A percentile compares a stretch with the other conserved stretches of the same genome.
These are phyloP conservation scores for Zaprionus taronus DNA, from an alignment of 1,140 invertebrate genomes.

Conservation along the genomic window DNA sequence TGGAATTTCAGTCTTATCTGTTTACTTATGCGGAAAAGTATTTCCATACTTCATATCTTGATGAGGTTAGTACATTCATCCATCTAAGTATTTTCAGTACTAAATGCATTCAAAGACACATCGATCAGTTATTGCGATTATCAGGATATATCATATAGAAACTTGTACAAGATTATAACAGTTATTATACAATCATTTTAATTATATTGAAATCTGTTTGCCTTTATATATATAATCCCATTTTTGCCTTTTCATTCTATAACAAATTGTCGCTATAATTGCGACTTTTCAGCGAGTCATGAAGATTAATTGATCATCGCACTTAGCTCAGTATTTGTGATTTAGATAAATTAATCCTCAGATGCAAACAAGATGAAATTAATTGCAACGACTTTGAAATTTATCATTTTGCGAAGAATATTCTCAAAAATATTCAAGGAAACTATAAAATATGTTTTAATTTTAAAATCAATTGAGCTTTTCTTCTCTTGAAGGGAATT, in stretches of 20 bases:
- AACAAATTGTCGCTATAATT: slow-evolving; percentile 11
- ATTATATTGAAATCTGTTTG: neutral
- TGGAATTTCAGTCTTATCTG: neutral
- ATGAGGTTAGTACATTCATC: too few relatives aligned
- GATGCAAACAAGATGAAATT: neutral
- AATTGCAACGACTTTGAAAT: neutral
- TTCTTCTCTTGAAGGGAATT: too few relatives aligned
- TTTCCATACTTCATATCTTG: neutral
- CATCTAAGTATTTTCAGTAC: neutral
- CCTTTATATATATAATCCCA: neutral
- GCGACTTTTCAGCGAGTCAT: slow-evolving; percentile 12
- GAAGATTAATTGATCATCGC: slow-evolving; percentile 22
- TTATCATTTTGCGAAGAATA: neutral
- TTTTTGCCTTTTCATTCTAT: neutral
- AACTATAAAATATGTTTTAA: too few relatives aligned
- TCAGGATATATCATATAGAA: neutral
- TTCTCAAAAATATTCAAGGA: neutral
- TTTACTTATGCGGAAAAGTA: neutral
- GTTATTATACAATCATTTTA: neutral
- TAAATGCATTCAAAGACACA: neutral
- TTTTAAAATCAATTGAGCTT: too few relatives aligned
- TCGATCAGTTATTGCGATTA: too few relatives aligned
- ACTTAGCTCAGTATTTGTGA: neutral
- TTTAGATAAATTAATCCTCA: slow-evolving; percentile 17
- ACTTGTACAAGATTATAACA: neutral